Evolutionary conservation across 2,888 invertebrate genomes (phyloP).

Genomic region (Campopleginae sp.): DNA sequence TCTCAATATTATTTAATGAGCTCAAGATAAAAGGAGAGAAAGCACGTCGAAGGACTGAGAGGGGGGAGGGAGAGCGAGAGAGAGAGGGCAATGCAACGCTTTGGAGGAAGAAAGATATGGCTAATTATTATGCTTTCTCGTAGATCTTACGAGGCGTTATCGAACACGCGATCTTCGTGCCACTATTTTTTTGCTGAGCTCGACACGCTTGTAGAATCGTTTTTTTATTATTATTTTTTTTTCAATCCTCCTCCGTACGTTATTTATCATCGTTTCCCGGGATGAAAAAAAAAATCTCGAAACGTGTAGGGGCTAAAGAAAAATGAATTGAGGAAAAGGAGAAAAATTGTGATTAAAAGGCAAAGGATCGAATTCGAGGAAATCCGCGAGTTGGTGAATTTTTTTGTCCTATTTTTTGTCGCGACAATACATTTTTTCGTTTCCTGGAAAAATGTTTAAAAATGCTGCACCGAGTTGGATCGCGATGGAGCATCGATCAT

Average conservation of each 20-base stretch:
- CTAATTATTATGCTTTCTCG: conserved; percentile 73
- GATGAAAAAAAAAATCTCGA: conserved; percentile 5
- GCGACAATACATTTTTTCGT: not conserved
- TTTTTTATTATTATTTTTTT: conserved; percentile 5
- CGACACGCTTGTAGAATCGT: conserved; percentile 50
- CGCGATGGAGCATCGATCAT: not conserved
- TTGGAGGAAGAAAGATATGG: conserved; percentile 66
- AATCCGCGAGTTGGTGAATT: not conserved
- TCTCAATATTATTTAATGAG: conserved; percentile 38
- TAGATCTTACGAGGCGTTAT: conserved; percentile 70
- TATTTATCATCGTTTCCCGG: not conserved
- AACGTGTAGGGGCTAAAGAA: not conserved
- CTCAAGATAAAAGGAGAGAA: conserved; percentile 27
- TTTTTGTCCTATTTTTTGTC: not conserved
- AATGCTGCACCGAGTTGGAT: not conserved
- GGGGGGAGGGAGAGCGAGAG: not conserved
- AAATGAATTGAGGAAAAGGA: not conserved
- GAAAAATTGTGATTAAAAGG: not conserved
- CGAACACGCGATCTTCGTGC: conserved; percentile 71
- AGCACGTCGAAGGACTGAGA: not conserved
- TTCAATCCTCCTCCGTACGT: not conserved
- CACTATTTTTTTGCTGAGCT: conserved; percentile 54
- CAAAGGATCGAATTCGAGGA: not conserved
- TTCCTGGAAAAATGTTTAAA: not conserved
- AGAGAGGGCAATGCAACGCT: conserved; percentile 53